Evolutionary conservation across 2,888 invertebrate genomes (phyloP).

Genomic region (Notocelia uddmanniana): DNA sequence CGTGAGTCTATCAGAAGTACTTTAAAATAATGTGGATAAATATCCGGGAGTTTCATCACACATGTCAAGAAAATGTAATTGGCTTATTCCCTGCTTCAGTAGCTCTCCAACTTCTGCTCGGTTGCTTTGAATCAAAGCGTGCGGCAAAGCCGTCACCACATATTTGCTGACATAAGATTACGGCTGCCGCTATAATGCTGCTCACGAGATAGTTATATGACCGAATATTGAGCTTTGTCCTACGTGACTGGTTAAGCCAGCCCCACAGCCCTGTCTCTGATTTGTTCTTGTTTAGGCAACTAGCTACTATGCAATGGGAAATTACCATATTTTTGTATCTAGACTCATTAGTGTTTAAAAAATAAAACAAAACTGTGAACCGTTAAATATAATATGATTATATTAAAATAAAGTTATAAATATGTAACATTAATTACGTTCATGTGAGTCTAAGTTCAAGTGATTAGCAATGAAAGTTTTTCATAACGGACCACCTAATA

Average conservation of each 20-base stretch:
- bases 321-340: neutral
- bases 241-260: slow-evolving; percentile 18
- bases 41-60: neutral
- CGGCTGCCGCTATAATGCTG: slow-evolving; percentile 25
- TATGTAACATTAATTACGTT: no score
- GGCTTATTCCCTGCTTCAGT: slow-evolving; percentile 11
- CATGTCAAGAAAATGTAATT: neutral
- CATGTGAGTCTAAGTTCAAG: no score
- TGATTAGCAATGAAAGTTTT: no score
- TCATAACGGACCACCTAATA: no score
- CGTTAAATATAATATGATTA: no score
- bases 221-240: slow-evolving; percentile 26
- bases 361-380: no score
- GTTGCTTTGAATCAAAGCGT: slow-evolving; percentile 18
- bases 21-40: no score
- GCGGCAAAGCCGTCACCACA: slow-evolving; percentile 14
- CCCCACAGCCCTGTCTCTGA: neutral
- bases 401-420: no score
- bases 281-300: neutral
- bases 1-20: no score
- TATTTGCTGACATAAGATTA: slow-evolving; percentile 41
- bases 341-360: no score
- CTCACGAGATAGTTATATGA: slow-evolving; percentile 30
- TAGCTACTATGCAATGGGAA: neutral
- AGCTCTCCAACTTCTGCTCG: neutral